phyloP scores from a whole-genome alignment of 2,797 vertebrate genomes.

The Emys orbicularis region DNA sequence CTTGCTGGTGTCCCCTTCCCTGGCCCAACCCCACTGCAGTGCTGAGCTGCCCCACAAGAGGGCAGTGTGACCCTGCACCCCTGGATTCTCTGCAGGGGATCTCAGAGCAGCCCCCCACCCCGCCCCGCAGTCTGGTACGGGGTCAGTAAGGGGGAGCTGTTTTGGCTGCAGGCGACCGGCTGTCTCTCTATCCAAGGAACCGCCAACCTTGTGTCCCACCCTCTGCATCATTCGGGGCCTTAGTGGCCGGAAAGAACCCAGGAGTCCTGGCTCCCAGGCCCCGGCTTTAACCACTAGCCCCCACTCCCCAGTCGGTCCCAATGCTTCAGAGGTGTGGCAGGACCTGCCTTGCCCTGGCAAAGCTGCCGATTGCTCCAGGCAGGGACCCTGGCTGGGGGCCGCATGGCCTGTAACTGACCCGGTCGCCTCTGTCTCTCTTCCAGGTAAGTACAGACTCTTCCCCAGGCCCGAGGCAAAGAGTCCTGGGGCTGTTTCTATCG shows the following conservation, averaged over 20 bases:
- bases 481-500: not conserved
- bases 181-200: no score
- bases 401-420: not conserved
- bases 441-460: not conserved
- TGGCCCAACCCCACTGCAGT: not conserved
- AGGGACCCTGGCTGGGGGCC: no score
- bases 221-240: not conserved
- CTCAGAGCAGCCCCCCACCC: not conserved
- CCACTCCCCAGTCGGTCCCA: no score
- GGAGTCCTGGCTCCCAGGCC: not conserved
- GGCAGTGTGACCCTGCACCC: not conserved
- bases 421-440: not conserved
- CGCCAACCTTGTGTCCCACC: no score
- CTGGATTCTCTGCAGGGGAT: not conserved
- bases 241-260: not conserved
- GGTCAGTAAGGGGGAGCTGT: not conserved
- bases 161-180: not conserved
- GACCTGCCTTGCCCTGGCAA: no score
- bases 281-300: not conserved
- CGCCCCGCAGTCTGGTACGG: not conserved
- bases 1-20: not conserved
- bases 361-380: no score
- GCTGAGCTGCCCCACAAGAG: not conserved
- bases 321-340: not conserved
- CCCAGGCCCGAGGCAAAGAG: not conserved